Percentiles rank a stretch among this genome's conserved stretches.
phyloP scores from a whole-genome alignment of 2,888 invertebrate genomes.

The Polydrusus cervinus region DNA sequence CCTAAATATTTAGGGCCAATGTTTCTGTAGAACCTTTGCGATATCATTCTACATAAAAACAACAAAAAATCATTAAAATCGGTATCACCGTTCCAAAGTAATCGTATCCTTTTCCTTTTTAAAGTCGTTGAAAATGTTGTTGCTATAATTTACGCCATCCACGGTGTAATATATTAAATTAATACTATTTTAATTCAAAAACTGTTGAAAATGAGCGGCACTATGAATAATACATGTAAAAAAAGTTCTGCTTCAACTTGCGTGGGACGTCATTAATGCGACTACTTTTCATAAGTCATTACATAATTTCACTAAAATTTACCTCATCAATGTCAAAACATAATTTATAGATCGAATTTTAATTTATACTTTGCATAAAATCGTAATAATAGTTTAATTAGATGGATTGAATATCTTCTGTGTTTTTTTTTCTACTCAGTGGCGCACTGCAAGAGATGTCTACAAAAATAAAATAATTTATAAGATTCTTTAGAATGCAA shows the following conservation, averaged over 20 bases:
- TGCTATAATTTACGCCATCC: no score
- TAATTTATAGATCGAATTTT: conserved; percentile 46
- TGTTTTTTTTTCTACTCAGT: conserved; percentile 8
- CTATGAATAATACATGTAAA: conserved; percentile 30
- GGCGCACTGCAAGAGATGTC: no score
- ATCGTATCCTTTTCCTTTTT: no score
- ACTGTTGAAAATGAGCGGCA: conserved; percentile 12
- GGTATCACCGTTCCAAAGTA: no score
- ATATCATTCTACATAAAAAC: no score
- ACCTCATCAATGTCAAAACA: conserved; percentile 41
- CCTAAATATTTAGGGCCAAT: no score
- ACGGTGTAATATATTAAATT: not conserved
- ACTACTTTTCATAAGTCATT: conserved; percentile 47
- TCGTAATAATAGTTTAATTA: conserved; percentile 46
- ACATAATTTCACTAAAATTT: conserved; percentile 44
- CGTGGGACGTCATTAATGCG: conserved; percentile 50
- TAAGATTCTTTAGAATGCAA: no score
- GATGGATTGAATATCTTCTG: conserved; percentile 21
- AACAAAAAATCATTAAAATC: no score
- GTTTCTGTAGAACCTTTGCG: no score
- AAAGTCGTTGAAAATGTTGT: no score
- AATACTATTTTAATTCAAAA: not conserved
- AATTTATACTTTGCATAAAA: conserved; percentile 48
- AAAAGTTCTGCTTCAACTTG: conserved; percentile 33
- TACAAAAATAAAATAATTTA: no score